A percentile compares a stretch with the other conserved stretches of the same genome.
Conservation (phyloP, 1,140 invertebrate species). For the Neotoxoptera formosana region DNA sequence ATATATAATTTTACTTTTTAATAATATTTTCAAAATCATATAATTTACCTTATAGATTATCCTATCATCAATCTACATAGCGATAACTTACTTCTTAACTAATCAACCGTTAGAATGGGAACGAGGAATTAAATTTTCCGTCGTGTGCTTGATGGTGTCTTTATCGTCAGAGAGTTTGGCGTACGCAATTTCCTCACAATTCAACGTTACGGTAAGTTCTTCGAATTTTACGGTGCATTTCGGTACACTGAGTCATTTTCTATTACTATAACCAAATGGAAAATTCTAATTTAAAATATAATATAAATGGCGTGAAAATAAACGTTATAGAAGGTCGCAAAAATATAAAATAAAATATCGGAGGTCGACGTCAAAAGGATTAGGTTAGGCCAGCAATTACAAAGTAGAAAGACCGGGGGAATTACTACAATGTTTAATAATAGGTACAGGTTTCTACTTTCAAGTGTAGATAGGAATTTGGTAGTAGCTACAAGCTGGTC, state of each 20-base stretch:
- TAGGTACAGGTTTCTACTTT: neutral
- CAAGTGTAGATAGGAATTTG: neutral
- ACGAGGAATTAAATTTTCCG: conserved; percentile 70
- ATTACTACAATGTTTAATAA: neutral
- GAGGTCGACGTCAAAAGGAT: too few relatives aligned
- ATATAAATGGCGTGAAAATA: neutral
- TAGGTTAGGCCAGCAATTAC: too few relatives aligned
- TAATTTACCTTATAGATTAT: conserved; percentile 62
- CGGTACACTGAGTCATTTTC: neutral
- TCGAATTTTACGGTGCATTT: neutral
- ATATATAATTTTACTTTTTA: neutral
- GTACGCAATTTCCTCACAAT: conserved; percentile 73
- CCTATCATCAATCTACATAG: conserved; percentile 63
- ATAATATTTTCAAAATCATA: neutral
- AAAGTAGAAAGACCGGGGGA: too few relatives aligned
- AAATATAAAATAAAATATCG: neutral
- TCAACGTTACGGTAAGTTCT: conserved; percentile 76
- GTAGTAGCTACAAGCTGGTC: neutral
- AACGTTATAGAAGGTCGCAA: neutral
- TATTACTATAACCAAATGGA: neutral
- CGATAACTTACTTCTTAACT: conserved; percentile 64
- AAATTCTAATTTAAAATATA: neutral
- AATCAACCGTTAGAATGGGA: conserved; percentile 64
- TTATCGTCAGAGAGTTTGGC: conserved; percentile 80
- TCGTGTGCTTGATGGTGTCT: conserved; percentile 73